phyloP scores from a whole-genome alignment of 2,888 invertebrate species.

The Neoaliturus tenellus region DNA sequence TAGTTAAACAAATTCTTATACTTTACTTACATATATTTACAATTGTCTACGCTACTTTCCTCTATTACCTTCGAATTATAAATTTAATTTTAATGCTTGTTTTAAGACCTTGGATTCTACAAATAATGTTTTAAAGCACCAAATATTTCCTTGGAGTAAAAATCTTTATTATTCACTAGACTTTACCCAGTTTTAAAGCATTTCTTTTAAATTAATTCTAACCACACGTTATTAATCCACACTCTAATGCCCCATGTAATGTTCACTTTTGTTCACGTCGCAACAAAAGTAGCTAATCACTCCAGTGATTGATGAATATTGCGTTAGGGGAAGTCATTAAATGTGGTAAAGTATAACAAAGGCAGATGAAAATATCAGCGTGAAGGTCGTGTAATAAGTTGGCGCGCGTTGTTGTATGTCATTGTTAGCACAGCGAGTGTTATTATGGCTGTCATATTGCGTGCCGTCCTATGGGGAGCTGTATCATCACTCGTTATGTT shows the following conservation, averaged over 20 bases:
- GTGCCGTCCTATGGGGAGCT: neutral
- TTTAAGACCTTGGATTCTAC: too few species aligned
- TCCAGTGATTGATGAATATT: neutral
- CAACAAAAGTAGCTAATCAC: neutral
- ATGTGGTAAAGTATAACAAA: neutral
- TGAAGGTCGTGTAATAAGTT: neutral
- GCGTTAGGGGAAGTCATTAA: neutral
- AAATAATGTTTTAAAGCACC: too few species aligned
- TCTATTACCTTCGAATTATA: too few species aligned
- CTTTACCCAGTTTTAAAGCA: too few species aligned
- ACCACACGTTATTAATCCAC: too few species aligned
- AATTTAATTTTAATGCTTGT: too few species aligned
- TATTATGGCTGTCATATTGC: conserved; percentile 1
- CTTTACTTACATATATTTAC: too few species aligned
- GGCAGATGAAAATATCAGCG: neutral
- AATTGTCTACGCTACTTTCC: too few species aligned
- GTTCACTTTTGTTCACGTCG: neutral
- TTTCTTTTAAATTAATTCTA: too few species aligned
- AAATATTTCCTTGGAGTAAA: too few species aligned
- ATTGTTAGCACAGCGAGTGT: neutral
- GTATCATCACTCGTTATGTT: neutral
- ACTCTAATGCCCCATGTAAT: neutral
- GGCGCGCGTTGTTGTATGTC: neutral
- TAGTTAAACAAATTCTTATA: too few species aligned
- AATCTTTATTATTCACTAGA: too few species aligned